Evolutionary conservation across 2,113 vertebrate species (phyloP).

Genomic region (Garra rufa): DNA sequence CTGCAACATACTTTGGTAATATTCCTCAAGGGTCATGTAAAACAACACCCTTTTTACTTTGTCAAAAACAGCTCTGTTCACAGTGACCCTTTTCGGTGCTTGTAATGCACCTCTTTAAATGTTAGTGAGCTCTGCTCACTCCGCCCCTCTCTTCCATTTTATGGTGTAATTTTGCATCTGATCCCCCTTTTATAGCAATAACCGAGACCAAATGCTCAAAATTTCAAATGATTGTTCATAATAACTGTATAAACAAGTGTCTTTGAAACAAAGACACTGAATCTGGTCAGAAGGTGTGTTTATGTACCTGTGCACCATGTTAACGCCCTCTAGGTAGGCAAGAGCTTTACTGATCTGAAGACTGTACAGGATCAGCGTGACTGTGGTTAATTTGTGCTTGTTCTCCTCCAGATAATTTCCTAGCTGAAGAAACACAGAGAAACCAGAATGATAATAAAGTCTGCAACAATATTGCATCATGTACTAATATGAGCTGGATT

Average conservation of each 20-base stretch:
- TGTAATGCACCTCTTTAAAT: too few relatives aligned
- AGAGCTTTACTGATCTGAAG: slow-evolving; percentile 94
- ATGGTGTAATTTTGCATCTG: too few relatives aligned
- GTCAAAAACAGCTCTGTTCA: too few relatives aligned
- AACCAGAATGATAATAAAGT: not conserved
- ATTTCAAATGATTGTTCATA: not conserved
- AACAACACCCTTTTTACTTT: too few relatives aligned
- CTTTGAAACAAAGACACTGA: too few relatives aligned
- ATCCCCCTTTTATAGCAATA: too few relatives aligned
- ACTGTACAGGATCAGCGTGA: slow-evolving; percentile 80
- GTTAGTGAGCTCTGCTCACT: too few relatives aligned
- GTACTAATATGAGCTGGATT: not conserved
- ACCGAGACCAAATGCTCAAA: not conserved
- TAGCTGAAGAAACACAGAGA: slow-evolving; percentile 72
- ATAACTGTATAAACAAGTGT: not conserved
- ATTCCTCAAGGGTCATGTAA: too few relatives aligned
- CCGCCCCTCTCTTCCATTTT: too few relatives aligned
- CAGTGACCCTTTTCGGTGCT: too few relatives aligned
- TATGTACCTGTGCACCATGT: slow-evolving; percentile 89
- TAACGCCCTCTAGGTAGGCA: slow-evolving; percentile 91
- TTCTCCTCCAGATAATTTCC: slow-evolving; percentile 86
- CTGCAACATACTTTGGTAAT: too few relatives aligned
- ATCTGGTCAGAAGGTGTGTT: not conserved
- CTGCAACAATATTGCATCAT: slow-evolving; percentile 21
- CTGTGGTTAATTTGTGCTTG: slow-evolving; percentile 74